Conservation (phyloP, 2,113 vertebrate genomes). For the Cavia aperea region DNA sequence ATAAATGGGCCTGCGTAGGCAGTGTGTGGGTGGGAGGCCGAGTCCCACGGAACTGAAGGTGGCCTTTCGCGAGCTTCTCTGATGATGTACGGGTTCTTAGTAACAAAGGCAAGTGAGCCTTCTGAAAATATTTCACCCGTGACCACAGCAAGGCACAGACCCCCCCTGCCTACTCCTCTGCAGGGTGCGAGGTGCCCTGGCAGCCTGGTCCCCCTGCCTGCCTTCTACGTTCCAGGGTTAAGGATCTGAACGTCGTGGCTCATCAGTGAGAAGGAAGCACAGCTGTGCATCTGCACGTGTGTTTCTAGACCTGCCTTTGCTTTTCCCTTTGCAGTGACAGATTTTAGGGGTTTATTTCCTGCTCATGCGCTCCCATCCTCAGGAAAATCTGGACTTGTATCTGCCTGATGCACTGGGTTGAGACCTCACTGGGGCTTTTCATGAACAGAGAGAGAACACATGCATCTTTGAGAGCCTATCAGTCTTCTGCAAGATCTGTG, state of each 20-base stretch:
- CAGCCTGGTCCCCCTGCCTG: neutral
- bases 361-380: neutral
- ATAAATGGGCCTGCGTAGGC: slow-evolving; percentile 51
- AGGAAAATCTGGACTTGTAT: slow-evolving; percentile 18
- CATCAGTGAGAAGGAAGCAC: neutral
- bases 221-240: slow-evolving; percentile 11
- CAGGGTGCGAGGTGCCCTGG: neutral
- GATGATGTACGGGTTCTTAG: slow-evolving; percentile 48
- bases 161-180: neutral
- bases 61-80: slow-evolving; percentile 15
- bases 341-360: slow-evolving; percentile 46
- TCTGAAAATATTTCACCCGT: slow-evolving; percentile 44
- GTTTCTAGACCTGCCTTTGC: neutral
- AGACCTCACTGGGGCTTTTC: neutral
- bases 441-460: slow-evolving; percentile 6
- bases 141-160: slow-evolving; percentile 43
- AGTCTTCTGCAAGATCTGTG: neutral
- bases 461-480: neutral
- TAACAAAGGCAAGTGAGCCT: slow-evolving; percentile 39
- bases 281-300: neutral
- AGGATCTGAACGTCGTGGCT: slow-evolving; percentile 12
- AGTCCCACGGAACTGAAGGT: neutral
- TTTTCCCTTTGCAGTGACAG: neutral
- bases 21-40: neutral
- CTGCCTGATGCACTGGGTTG: slow-evolving; percentile 22